Conservation (phyloP, 2,797 vertebrate species). For the Chrosomus eos region DNA sequence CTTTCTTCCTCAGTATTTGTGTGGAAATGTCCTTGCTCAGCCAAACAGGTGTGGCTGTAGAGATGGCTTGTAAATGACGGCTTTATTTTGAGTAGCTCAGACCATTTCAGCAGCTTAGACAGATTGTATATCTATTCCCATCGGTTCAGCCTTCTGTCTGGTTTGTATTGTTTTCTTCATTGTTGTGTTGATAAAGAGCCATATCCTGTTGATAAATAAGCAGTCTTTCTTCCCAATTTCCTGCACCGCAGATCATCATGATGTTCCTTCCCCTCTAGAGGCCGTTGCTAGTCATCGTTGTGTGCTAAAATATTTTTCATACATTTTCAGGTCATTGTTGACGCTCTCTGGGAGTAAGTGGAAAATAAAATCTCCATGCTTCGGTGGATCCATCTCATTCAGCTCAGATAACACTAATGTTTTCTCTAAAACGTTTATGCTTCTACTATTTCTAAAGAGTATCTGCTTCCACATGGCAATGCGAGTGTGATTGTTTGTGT, state of each 20-base stretch:
- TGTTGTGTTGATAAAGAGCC: conserved; percentile 33
- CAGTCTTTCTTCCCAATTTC: conserved; percentile 29
- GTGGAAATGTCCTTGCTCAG: conserved; percentile 72
- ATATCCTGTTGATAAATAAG: conserved; percentile 36
- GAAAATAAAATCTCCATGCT: conserved; percentile 33
- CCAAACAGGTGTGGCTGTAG: conserved; percentile 63
- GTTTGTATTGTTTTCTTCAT: conserved; percentile 23
- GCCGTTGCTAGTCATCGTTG: conserved; percentile 22
- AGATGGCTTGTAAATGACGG: conserved; percentile 51
- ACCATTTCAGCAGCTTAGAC: conserved; percentile 53
- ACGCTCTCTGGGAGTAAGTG: conserved; percentile 16
- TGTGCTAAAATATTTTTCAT: conserved; percentile 29
- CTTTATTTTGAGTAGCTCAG: conserved; percentile 65
- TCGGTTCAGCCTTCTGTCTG: conserved; percentile 56
- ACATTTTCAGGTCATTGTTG: conserved; percentile 25
- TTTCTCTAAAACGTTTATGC: conserved; percentile 33
- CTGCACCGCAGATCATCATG: conserved; percentile 17
- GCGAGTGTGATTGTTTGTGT: conserved; percentile 60
- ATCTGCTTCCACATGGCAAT: conserved; percentile 43
- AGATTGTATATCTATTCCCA: conserved; percentile 42
- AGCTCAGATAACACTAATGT: conserved; percentile 38
- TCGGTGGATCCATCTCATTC: conserved; percentile 45
- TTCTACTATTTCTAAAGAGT: conserved; percentile 30
- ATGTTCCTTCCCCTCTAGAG: conserved; percentile 26
- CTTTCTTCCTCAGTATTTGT: conserved; percentile 69